Percentiles rank a stretch among this genome's conserved stretches.
Conservation (phyloP, 2,888 invertebrate genomes). For the Philhelius pedissequus region DNA sequence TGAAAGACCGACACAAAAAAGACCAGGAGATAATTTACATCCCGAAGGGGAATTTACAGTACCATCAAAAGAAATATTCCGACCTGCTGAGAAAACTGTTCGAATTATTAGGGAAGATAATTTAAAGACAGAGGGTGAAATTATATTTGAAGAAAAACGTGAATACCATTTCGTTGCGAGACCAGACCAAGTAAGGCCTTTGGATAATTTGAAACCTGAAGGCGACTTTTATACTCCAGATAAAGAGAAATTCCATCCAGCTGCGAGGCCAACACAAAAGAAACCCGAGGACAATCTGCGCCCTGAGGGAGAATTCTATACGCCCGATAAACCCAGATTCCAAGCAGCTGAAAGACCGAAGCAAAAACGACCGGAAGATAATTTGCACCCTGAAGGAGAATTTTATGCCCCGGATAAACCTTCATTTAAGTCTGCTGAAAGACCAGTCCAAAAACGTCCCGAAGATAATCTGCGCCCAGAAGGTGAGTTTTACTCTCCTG, state of each 20-base stretch:
- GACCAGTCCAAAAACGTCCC: conserved; percentile 78
- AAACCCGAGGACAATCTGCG: conserved; percentile 81
- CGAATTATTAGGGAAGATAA: conserved; percentile 80
- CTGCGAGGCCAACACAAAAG: conserved; percentile 76
- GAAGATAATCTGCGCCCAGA: conserved; percentile 81
- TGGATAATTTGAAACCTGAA: conserved; percentile 77
- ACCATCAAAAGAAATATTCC: no score
- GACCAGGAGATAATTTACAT: neutral
- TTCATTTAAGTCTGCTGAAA: conserved; percentile 79
- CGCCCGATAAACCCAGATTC: conserved; percentile 74
- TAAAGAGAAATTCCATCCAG: conserved; percentile 75
- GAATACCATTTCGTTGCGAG: conserved; percentile 75
- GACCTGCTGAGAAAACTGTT: conserved; percentile 79
- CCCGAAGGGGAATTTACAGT: no score
- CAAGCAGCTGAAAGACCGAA: conserved; percentile 76
- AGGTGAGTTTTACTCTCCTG: conserved; percentile 81
- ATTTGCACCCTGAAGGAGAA: conserved; percentile 81
- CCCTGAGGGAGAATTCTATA: conserved; percentile 82
- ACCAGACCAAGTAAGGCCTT: conserved; percentile 79
- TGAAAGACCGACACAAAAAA: conserved; percentile 78
- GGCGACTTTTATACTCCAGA: conserved; percentile 71
- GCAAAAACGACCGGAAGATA: conserved; percentile 82
- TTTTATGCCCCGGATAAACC: conserved; percentile 76
- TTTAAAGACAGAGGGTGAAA: conserved; percentile 78
- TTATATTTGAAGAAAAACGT: conserved; percentile 74